Evolutionary conservation across 2,113 vertebrate genomes (phyloP), one percentile per base, ranked within the genome.

Genomic region (Tenrec ecaudatus): DNA sequence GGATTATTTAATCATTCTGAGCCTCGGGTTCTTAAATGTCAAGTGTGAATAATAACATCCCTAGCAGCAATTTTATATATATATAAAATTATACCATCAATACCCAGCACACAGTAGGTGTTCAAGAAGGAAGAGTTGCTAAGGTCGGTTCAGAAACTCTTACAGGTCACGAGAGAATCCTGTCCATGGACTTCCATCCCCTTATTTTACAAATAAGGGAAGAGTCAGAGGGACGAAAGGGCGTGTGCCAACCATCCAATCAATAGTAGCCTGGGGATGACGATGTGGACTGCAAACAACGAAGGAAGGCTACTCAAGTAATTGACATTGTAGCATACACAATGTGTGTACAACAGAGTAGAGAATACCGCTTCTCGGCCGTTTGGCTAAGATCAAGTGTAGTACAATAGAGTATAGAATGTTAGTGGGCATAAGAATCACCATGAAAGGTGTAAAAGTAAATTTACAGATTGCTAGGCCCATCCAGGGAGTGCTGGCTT

Each of bases 141-240:
- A 90, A 93, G 64, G 38, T 71, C 58, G n/a, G 47, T 76, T 82
- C 76, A 53, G 12, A 80, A 81, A 92, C 31, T 88, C 38, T 86
- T 82, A 88, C 6, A 92, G 80, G 79, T 85, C 29, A 94, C 60
- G 31, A 77, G 40, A 58, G 43, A 83, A 47, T 29, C 73, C 43
- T 75, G 90, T 62, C 93, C n/a, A 89, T 43, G 57, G 81, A 57
- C 4, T 36, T 43, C 2, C 84, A 43, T 53, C 6, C 23, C 60
- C 8, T 2, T 47, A 17, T 90, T 92, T 77, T 64, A 78, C 58
- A 94, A 88, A 75, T 31, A 90, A 93, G 76, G 25, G 93, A 90
- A 86, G 0, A 58, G 57, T 82, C 12, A 82, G 75, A 90, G 57
- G 82, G 68, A 88, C 23, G 36, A 83, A 78, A 88, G 29, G 20